Evolutionary conservation across 2,113 vertebrate species (phyloP).

Genomic region (Chloebia gouldiae): DNA sequence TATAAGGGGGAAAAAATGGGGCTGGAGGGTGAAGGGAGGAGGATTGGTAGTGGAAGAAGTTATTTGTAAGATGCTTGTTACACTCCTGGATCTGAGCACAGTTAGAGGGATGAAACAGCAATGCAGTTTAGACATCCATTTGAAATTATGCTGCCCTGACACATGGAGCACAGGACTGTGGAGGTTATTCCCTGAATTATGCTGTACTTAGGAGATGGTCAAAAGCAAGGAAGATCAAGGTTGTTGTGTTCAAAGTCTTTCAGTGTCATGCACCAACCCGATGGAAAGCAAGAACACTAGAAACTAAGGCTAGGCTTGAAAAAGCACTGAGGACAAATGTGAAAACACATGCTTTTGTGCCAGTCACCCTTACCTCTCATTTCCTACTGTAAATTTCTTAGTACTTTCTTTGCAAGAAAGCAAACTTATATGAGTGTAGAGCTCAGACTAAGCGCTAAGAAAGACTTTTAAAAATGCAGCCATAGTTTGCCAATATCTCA

Average conservation of each 20-base stretch:
- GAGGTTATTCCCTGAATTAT: background rate
- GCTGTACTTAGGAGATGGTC: background rate
- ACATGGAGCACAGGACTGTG: background rate
- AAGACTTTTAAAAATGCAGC: background rate
- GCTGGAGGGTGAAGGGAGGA: background rate
- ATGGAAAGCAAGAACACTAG: background rate
- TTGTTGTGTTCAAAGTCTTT: background rate
- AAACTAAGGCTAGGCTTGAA: background rate
- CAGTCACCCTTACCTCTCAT: background rate
- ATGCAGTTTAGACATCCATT: background rate
- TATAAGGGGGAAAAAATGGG: accelerated
- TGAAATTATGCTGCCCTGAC: background rate
- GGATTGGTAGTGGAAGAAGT: background rate
- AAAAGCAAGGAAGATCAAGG: background rate
- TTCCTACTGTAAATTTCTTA: background rate
- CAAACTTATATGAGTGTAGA: accelerated
- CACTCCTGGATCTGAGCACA: background rate
- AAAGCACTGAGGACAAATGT: background rate
- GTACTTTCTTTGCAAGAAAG: background rate
- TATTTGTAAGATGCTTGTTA: background rate
- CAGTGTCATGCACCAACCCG: background rate
- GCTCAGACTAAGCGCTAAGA: background rate
- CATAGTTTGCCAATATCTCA: background rate
- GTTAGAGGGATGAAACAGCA: background rate
- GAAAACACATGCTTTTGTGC: background rate